Evolutionary conservation across 2,888 invertebrate genomes (phyloP).

Genomic region (Apotomis betuletana): DNA sequence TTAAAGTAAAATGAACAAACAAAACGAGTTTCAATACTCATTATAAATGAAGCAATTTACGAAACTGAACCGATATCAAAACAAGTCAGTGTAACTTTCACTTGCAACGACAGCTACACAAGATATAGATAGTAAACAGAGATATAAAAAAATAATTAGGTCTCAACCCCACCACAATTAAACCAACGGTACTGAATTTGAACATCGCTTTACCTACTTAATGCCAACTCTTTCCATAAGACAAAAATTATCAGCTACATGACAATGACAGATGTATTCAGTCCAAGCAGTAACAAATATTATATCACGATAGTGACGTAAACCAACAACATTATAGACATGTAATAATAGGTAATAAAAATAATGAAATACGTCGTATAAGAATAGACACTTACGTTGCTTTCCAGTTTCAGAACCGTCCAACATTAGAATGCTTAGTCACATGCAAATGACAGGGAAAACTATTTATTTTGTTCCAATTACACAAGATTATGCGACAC

Average conservation of each 20-base stretch:
- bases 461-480: not conserved
- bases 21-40: not conserved
- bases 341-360: no score
- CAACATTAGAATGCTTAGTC: not conserved
- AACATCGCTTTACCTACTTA: no score
- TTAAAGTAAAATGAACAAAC: not conserved
- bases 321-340: no score
- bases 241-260: no score
- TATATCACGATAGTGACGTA: no score
- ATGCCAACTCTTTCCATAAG: no score
- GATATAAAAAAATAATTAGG: not conserved
- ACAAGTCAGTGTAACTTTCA: slow-evolving; percentile 32
- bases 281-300: no score
- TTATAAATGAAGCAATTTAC: slow-evolving; percentile 15
- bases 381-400: no score
- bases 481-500: not conserved
- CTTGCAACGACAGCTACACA: slow-evolving; percentile 10
- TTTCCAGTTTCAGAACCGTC: not conserved
- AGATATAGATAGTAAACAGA: not conserved
- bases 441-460: slow-evolving; percentile 7
- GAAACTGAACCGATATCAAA: slow-evolving; percentile 22
- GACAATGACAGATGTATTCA: no score
- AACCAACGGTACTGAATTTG: no score
- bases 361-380: no score
- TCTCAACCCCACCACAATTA: not conserved